Percentiles rank a stretch among this genome's conserved stretches.
Evolutionary conservation across 53 echinoderm and acorn worm genomes (phyloP).

Genomic region (Temnopleurus reevesii): DNA sequence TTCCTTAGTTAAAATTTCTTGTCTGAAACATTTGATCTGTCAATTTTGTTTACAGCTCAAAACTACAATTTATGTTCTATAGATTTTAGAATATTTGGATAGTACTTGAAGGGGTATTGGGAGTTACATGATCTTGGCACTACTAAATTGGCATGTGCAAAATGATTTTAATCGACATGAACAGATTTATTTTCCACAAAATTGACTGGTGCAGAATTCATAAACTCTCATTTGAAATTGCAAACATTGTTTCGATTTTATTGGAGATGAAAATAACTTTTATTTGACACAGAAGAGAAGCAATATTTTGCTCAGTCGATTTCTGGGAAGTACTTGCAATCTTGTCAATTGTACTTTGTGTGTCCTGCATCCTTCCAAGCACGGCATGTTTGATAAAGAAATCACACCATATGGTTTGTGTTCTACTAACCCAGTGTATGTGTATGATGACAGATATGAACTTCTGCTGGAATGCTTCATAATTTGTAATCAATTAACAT

Average conservation of each 20-base stretch:
- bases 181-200: too few relatives aligned
- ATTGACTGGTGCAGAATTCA: too few relatives aligned
- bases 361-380: neutral
- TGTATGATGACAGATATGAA: conserved; percentile 27
- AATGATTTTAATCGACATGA: too few relatives aligned
- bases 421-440: neutral
- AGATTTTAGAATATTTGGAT: neutral
- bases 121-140: conserved; percentile 1
- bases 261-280: too few relatives aligned
- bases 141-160: conserved; percentile 17
- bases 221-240: too few relatives aligned
- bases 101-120: neutral
- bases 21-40: neutral
- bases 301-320: too few relatives aligned
- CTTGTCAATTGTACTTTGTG: conserved; percentile 3
- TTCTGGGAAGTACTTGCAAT: too few relatives aligned
- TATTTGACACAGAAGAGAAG: too few relatives aligned
- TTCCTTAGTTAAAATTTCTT: neutral
- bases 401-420: neutral
- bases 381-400: conserved; percentile 10
- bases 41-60: neutral
- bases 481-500: conserved; percentile 17
- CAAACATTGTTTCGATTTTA: too few relatives aligned
- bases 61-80: neutral
- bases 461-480: neutral